Evolutionary conservation across 92 coral and sea anemone species (phyloP), one percentile per base, ranked within the genome.

Genomic region (Metridium senile): DNA sequence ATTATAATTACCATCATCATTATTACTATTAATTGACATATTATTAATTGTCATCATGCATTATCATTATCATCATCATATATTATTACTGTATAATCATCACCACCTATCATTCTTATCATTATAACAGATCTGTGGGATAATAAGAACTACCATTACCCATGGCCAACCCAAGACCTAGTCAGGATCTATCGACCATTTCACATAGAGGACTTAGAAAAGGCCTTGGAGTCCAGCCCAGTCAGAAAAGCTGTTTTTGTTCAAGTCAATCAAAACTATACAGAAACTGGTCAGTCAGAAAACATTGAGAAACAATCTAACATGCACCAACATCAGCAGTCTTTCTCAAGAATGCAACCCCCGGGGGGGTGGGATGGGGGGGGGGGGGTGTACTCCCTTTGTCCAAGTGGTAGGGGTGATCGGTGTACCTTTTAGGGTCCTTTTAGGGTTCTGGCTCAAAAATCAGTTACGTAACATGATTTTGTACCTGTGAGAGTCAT

Each of bases 81-180:
- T 39, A 13, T 39, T 39, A 4, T 39, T 39, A 6, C 49, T 4
- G 13, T 13, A 13, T 4, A 4, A 39, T 39, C 49, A 6, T 4
- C 13, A 6, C 49, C 6, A 4, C 49, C 49, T 4, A 4, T 39
- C 49, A 39, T 39, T 39, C 49, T n/a, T n/a, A n/a, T n/a, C n/a
- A n/a, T n/a, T n/a, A n/a, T n/a, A n/a, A 34, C 72, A 91, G 97
- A 91, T 74, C 35, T 91, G 58, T 91, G 90, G 97, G 93, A 88
- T 47, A 74, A 59, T 47, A 83, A 82, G 19, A 85, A 39, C 18
- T 91, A 58, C 69, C 35, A 74, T 73, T 91, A 91, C 53, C 93
- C 93, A 9, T 91, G 90, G 93, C 97, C 97, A 19, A 63, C 90
- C 20, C 49, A 81, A 13, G 88, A 85, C 20, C 87, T 91, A 21